Evolutionary conservation across 2,888 invertebrate genomes (phyloP).

Genomic region (Abrostola triplasia): DNA sequence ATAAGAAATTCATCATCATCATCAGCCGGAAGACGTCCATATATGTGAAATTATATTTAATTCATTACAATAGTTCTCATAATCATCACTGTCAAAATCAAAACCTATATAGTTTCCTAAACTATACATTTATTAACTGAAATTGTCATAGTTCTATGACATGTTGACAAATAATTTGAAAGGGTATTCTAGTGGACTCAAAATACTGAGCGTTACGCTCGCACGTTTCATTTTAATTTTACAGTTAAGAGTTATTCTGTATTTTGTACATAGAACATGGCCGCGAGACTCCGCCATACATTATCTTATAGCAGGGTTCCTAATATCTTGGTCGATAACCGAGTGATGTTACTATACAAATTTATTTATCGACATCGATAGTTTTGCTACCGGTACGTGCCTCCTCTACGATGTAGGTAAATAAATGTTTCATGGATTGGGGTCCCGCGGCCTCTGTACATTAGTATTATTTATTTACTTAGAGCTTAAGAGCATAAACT

Average conservation of each 20-base stretch:
- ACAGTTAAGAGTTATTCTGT: constrained; percentile 59
- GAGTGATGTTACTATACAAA: not conserved
- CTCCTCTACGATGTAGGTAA: constrained; percentile 5
- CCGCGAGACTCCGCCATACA: constrained; percentile 39
- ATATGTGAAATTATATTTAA: no score
- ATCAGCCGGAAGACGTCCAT: no score
- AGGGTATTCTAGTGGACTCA: not conserved
- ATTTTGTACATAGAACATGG: constrained; percentile 64
- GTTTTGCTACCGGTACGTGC: constrained; percentile 19
- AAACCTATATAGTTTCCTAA: no score
- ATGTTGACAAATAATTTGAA: not conserved
- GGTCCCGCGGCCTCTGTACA: constrained; percentile 73
- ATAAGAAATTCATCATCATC: no score
- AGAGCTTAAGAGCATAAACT: constrained; percentile 80
- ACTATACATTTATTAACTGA: no score
- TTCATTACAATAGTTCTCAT: no score
- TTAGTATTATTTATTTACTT: constrained; percentile 88
- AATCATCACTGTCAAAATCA: no score
- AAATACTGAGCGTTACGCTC: constrained; percentile 22
- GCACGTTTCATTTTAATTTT: constrained; percentile 38
- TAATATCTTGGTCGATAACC: constrained; percentile 22
- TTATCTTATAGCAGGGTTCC: constrained; percentile 27
- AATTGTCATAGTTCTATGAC: no score
- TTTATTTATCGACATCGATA: constrained; percentile 6
- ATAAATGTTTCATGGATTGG: constrained; percentile 6